Conservation (phyloP, 2,113 vertebrate genomes). For the Acanthisitta chloris region DNA sequence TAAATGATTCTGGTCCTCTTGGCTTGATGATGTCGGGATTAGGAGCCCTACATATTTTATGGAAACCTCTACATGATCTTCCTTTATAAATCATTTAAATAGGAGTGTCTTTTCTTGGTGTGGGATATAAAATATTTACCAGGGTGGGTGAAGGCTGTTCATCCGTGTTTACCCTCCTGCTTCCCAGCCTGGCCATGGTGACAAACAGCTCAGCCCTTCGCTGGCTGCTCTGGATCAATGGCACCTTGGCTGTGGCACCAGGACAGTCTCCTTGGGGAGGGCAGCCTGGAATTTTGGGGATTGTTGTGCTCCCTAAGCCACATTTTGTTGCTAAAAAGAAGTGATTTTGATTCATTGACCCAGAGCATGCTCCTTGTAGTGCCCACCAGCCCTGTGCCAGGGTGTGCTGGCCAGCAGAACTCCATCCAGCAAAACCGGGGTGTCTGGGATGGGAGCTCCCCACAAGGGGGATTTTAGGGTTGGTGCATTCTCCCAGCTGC, state of each 20-base stretch:
- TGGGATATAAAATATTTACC: slow-evolving; percentile 59
- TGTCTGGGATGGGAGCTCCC: background rate
- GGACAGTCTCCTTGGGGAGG: background rate
- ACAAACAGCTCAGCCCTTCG: background rate
- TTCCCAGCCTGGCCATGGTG: background rate
- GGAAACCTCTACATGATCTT: slow-evolving; percentile 61
- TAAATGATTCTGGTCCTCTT: slow-evolving; percentile 54
- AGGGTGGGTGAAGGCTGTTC: slow-evolving; percentile 15
- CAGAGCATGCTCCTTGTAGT: rapidly evolving
- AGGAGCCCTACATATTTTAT: slow-evolving; percentile 72
- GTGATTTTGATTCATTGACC: rapidly evolving
- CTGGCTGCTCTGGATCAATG: background rate
- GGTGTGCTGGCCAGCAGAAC: rapidly evolving
- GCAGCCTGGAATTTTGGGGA: background rate
- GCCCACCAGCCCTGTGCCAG: background rate
- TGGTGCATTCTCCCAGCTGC: rapidly evolving
- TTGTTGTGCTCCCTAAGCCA: rapidly evolving
- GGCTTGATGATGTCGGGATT: slow-evolving; percentile 65
- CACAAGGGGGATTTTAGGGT: rapidly evolving
- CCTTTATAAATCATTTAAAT: slow-evolving; percentile 69
- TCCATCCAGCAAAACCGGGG: rapidly evolving
- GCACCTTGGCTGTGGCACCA: background rate
- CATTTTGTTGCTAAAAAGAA: rapidly evolving
- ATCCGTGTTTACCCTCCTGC: slow-evolving; percentile 34
- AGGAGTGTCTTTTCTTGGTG: slow-evolving; percentile 56